Base-by-base conservation (phyloP, 2,888 invertebrate genomes). In the Acholoe squamosa region DNA sequence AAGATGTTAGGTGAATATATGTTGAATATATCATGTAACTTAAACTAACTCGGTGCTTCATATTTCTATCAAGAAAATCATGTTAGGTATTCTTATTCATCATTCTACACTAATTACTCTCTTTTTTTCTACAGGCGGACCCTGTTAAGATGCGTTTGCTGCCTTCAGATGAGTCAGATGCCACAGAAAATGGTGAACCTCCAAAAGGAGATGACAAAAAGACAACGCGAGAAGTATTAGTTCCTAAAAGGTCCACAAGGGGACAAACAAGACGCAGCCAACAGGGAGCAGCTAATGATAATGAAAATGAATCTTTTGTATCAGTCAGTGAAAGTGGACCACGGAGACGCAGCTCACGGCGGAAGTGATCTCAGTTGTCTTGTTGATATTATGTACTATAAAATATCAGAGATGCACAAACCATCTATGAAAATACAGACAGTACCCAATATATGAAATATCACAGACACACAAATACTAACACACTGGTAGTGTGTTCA, bases 311-410 rank as follows among this genome's bases (percentile, higher is more conserved):
- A 5, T 22, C 80, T 7, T 80, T 80, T 80, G 43, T 43, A 0
- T 80, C 80, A 34, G 16, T 80, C 3, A 71, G 31, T 25, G 14
- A 28, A 80, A 80, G 80, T 80, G 80, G 80, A 43, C 34, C 80
- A 80, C 80, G 80, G 16, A 33, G 80, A 43, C 80, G 80, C 80
- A 80, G 80, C 80, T n/a, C 80, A n/a, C 80, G 80, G 14, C 80
- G 80, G 80, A 80, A 80, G 80, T 80, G 80, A 80, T 61, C 43
- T 10, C 43, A 7, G 43, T 10, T 43, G 43, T 43, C 43, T 43
- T 43, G 43, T 43, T 10, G 10, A 10, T 10, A 43, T 10, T 10
- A 43, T 43, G n/a, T n/a, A n/a, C n/a, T n/a, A n/a, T n/a, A n/a
- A n/a, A n/a, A n/a, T n/a, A n/a, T n/a, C n/a, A n/a, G n/a, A n/a